phyloP scores from a whole-genome alignment of 2,113 vertebrate species.

The Myotis lucifugus region DNA sequence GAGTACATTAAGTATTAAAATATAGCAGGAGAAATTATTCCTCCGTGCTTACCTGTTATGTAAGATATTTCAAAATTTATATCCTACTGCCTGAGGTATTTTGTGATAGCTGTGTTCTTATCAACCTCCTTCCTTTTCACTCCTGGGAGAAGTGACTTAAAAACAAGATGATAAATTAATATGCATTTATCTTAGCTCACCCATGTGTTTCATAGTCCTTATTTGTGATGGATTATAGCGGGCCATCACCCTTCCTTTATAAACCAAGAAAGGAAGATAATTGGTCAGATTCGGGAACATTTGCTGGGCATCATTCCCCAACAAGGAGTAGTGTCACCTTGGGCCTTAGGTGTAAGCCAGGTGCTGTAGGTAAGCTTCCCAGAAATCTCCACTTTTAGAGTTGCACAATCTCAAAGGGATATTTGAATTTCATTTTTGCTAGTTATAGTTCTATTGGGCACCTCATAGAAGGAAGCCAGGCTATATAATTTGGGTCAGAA shows the following conservation, averaged over 20 bases:
- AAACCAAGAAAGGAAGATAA: neutral
- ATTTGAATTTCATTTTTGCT: neutral
- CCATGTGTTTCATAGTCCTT: neutral
- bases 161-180: neutral
- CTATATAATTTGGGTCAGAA: neutral
- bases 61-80: conserved; percentile 32
- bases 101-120: neutral
- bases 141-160: neutral
- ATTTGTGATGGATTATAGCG: neutral
- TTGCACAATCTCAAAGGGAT: neutral
- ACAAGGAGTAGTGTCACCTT: neutral
- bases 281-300: neutral
- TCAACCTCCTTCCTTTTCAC: neutral
- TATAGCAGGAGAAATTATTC: conserved; percentile 22
- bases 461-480: neutral
- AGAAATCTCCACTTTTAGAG: neutral
- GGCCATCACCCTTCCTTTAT: neutral
- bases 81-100: neutral
- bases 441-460: neutral
- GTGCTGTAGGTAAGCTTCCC: neutral
- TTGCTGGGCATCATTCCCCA: neutral
- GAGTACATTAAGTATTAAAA: conserved; percentile 47
- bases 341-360: neutral
- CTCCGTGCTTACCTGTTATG: neutral
- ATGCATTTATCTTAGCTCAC: neutral